Evolutionary conservation across 2,113 vertebrate species (phyloP).

Genomic region (Leucopsar rothschildi): DNA sequence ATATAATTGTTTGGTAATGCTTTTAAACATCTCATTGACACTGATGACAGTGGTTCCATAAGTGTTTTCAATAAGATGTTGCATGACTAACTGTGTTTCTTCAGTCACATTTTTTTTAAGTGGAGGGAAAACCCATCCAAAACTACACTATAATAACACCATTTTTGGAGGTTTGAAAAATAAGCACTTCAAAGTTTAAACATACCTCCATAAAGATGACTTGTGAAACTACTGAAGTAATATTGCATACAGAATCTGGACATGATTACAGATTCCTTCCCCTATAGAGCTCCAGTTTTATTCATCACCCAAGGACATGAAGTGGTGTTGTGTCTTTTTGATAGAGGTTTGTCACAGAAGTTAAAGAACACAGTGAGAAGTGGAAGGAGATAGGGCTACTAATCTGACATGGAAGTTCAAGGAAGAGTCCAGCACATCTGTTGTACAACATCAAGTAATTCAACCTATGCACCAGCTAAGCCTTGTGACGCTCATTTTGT

Average conservation of each 20-base stretch:
- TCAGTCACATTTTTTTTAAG: not conserved
- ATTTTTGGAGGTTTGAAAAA: not conserved
- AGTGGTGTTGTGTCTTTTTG: not conserved
- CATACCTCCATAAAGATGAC: not conserved
- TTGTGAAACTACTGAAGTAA: not conserved
- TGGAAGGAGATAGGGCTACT: not conserved
- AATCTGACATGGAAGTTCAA: not conserved
- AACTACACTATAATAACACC: not conserved
- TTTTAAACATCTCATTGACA: not conserved
- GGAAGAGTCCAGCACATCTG: not conserved
- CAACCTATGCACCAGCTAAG: not conserved
- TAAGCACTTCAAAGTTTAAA: not conserved
- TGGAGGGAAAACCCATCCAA: rapidly evolving
- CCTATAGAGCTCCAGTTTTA: not conserved
- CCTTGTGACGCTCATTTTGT: rapidly evolving
- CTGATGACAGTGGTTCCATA: rapidly evolving
- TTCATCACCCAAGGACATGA: not conserved
- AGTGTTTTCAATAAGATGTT: not conserved
- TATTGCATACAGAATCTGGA: not conserved
- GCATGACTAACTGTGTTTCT: not conserved
- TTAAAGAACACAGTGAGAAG: not conserved
- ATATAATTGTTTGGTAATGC: not conserved
- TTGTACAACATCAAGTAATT: not conserved
- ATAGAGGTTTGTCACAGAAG: not conserved
- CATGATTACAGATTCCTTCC: not conserved